Evolutionary conservation across 2,797 vertebrate species (phyloP).

Genomic region (Carduelis carduelis): DNA sequence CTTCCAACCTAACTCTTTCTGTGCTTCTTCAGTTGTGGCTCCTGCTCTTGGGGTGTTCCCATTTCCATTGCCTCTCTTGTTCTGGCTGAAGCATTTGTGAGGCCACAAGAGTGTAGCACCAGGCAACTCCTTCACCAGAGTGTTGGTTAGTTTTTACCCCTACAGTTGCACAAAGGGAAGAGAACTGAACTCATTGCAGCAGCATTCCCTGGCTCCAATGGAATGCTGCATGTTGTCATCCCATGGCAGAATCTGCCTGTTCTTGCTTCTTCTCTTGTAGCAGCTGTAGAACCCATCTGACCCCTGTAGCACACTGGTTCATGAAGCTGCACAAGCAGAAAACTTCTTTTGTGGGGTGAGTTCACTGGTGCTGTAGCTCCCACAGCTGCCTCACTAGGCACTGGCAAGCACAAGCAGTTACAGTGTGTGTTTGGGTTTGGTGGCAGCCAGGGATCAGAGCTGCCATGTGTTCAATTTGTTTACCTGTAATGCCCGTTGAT

Average conservation of each 20-base stretch:
- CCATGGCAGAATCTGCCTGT: background rate
- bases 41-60: background rate
- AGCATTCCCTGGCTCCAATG: background rate
- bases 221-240: background rate
- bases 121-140: background rate
- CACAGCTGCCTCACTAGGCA: rapidly evolving
- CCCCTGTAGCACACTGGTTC: background rate
- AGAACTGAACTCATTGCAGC: background rate
- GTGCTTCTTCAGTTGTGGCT: background rate
- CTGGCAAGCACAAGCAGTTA: background rate
- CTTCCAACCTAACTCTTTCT: background rate
- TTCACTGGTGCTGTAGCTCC: background rate
- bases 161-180: background rate
- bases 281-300: background rate
- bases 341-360: background rate
- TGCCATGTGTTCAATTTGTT: background rate
- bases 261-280: background rate
- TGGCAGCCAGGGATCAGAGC: background rate
- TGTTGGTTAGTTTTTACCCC: background rate
- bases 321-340: background rate
- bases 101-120: background rate
- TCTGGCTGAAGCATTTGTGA: background rate
- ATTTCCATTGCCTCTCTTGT: background rate
- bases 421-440: background rate
- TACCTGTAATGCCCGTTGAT: background rate